Evolutionary conservation across 64 coral and sea anemone species (phyloP).

Genomic region (Actinia tenebrosa): DNA sequence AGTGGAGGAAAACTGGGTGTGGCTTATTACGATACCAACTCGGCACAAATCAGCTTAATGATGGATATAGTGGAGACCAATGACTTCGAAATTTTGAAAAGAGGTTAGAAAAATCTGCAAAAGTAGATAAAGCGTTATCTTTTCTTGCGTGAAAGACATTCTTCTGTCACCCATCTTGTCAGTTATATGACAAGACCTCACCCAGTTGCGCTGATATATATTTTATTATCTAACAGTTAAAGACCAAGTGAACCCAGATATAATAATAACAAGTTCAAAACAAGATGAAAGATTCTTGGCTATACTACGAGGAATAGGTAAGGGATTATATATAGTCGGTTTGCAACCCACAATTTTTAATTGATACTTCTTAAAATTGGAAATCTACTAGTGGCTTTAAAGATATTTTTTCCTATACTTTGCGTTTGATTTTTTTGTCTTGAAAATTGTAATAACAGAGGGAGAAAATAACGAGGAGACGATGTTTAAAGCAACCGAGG

Average conservation of each 20-base stretch:
- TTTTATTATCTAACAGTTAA: conserved; percentile 55
- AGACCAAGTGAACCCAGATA: conserved; percentile 64
- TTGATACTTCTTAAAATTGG: not conserved
- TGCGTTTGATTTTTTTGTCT: not conserved
- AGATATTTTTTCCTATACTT: too few relatives aligned
- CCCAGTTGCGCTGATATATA: not conserved
- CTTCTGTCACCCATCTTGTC: too few relatives aligned
- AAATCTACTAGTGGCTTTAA: too few relatives aligned
- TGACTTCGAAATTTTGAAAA: conserved; percentile 85
- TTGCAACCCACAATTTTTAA: not conserved
- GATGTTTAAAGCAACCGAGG: conserved; percentile 33
- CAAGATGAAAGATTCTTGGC: conserved; percentile 84
- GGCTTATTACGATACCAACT: conserved; percentile 77
- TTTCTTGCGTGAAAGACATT: too few relatives aligned
- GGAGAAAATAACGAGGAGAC: conserved; percentile 79
- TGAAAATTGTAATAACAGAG: conserved; percentile 14
- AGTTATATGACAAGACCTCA: too few relatives aligned
- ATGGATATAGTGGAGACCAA: conserved; percentile 83
- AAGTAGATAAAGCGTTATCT: too few relatives aligned
- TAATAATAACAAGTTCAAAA: conserved; percentile 86
- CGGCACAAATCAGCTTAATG: conserved; percentile 59
- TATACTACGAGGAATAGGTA: conserved; percentile 80
- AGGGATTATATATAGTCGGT: not conserved
- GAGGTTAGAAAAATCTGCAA: conserved; percentile 44
- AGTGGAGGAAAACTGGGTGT: conserved; percentile 76